Percentiles rank a stretch among this genome's conserved stretches.
Evolutionary conservation across 2,888 invertebrate species (phyloP).

Genomic region (Dryomyza anilis): DNA sequence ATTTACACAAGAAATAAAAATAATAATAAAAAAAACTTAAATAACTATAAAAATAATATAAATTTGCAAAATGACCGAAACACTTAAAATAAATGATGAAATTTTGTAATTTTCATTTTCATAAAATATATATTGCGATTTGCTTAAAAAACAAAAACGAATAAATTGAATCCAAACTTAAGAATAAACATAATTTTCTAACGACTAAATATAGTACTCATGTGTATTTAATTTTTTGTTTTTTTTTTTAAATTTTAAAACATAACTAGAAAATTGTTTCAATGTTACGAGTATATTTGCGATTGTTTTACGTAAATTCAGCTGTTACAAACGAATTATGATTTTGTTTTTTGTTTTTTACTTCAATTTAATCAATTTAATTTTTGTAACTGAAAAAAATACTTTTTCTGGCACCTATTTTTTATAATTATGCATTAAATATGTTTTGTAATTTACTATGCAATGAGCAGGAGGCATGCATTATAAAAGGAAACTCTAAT

Average conservation of each 20-base stretch:
- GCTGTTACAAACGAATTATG: background rate
- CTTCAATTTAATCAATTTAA: no score
- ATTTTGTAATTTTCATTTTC: background rate
- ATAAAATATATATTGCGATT: background rate
- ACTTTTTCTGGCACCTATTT: no score
- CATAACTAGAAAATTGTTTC: conserved; percentile 28
- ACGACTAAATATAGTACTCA: conserved; percentile 46
- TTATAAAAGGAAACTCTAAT: no score
- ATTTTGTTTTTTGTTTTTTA: background rate
- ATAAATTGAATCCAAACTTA: conserved; percentile 20
- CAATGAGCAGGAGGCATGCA: no score
- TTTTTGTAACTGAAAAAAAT: no score
- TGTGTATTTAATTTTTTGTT: conserved; percentile 34
- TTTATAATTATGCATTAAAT: no score
- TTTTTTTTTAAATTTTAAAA: conserved; percentile 56
- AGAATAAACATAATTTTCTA: conserved; percentile 50
- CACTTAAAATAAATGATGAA: background rate
- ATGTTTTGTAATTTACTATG: no score
- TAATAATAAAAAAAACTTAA: conserved; percentile 14
- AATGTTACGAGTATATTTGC: background rate
- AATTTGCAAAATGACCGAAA: background rate
- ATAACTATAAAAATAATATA: background rate
- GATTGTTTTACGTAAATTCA: background rate
- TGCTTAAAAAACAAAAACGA: background rate
- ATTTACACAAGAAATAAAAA: conserved; percentile 13